Percentiles rank a stretch among this genome's conserved stretches.
phyloP scores from a whole-genome alignment of 2,113 vertebrate species.

The Epinephelus moara region DNA sequence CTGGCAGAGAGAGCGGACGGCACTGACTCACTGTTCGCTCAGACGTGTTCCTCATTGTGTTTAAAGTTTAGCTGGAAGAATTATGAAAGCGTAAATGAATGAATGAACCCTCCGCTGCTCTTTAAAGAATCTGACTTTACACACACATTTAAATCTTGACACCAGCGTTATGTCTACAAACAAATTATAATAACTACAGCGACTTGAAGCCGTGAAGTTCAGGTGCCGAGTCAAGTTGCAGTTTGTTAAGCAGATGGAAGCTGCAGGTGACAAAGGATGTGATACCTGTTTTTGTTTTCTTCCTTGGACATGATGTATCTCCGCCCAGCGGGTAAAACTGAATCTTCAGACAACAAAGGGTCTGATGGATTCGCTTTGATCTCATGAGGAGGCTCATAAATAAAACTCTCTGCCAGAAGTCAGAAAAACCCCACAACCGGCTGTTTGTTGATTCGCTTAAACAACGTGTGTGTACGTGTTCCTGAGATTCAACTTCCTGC shows the following conservation, averaged over 20 bases:
- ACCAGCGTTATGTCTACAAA: not conserved
- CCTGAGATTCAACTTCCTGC: not conserved
- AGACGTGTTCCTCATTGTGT: slow-evolving; percentile 27
- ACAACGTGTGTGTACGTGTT: not conserved
- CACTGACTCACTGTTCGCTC: slow-evolving; percentile 5
- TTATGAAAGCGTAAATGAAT: slow-evolving; percentile 14
- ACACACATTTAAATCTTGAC: not conserved
- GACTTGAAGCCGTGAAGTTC: not conserved
- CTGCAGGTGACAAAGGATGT: slow-evolving; percentile 17
- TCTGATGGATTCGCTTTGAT: slow-evolving; percentile 32
- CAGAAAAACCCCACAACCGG: not conserved
- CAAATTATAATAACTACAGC: too few species aligned
- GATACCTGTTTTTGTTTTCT: not conserved
- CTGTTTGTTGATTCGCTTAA: not conserved
- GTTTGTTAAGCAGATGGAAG: not conserved
- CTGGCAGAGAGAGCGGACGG: slow-evolving; percentile 23
- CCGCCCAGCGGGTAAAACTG: not conserved
- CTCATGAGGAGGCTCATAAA: not conserved
- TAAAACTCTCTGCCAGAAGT: not conserved
- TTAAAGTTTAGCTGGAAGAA: slow-evolving; percentile 56
- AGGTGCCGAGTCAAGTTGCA: not conserved
- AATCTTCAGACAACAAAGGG: not conserved
- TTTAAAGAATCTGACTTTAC: slow-evolving; percentile 16
- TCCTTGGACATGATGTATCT: slow-evolving; percentile 5
- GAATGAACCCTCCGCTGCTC: not conserved